A percentile compares a stretch with the other conserved stretches of the same genome.
These are phyloP conservation scores for Anthonomus grandis DNA, from an alignment of 1,140 invertebrate species.

Conservation along the genomic window DNA sequence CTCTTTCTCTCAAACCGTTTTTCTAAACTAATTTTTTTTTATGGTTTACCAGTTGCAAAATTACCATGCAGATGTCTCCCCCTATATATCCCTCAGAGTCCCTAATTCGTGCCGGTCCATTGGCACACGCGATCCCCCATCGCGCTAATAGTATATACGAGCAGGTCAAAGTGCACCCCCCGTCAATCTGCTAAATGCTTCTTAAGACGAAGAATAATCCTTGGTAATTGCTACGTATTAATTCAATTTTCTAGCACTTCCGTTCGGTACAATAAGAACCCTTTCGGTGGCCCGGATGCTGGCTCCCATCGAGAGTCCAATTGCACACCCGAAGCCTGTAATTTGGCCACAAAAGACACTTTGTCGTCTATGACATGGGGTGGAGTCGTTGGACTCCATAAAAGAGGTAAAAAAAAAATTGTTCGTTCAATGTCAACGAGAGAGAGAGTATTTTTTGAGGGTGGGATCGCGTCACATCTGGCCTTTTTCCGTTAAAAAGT, in stretches of 20 bases:
- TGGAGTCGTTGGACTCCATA: conserved; percentile 33
- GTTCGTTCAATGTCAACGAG: conserved; percentile 23
- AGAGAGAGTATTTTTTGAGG: neutral
- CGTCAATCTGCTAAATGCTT: conserved; percentile 41
- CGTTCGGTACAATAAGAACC: conserved; percentile 42
- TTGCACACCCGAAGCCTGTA: conserved; percentile 45
- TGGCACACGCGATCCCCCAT: conserved; percentile 38
- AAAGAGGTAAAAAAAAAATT: conserved; percentile 41
- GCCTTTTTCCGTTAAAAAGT: too few relatives aligned
- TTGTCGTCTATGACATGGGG: conserved; percentile 40
- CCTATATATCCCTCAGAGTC: conserved; percentile 35
- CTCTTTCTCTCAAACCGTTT: too few relatives aligned
- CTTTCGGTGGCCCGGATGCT: conserved; percentile 42
- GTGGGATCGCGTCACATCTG: too few relatives aligned
- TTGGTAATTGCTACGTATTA: conserved; percentile 49
- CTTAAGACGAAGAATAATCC: conserved; percentile 43
- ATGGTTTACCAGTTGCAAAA: too few relatives aligned
- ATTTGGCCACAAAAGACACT: conserved; percentile 45
- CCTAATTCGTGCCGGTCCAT: too few relatives aligned
- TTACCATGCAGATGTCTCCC: conserved; percentile 23
- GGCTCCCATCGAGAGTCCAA: conserved; percentile 38
- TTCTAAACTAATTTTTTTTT: too few relatives aligned
- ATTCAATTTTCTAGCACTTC: conserved; percentile 48
- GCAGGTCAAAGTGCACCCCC: conserved; percentile 34
- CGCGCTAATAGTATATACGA: conserved; percentile 44